These are phyloP conservation scores for Microtus montanus DNA, from an alignment of 2,113 vertebrate species.

Conservation along the genomic window DNA sequence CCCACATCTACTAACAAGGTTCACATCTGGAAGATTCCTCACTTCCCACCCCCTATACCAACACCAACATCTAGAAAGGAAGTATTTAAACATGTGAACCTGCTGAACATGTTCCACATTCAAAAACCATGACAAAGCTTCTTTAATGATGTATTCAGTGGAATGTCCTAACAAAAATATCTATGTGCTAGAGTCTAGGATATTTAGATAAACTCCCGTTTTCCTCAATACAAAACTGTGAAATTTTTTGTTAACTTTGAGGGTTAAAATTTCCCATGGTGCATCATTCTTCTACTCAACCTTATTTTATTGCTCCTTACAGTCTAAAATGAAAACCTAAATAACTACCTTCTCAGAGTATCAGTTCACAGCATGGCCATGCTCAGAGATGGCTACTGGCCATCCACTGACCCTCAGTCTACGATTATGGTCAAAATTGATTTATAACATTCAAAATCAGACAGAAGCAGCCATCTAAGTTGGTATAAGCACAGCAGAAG, in stretches of 20 bases:
- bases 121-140: neutral
- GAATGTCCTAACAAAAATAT: neutral
- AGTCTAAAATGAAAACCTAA: neutral
- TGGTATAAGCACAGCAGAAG: neutral
- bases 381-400: neutral
- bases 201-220: neutral
- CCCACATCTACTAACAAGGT: neutral
- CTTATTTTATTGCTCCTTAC: neutral
- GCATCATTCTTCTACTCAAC: neutral
- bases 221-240: neutral
- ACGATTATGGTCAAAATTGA: neutral
- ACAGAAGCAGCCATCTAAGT: neutral
- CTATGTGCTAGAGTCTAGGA: neutral
- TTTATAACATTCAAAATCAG: neutral
- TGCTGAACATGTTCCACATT: neutral
- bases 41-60: neutral
- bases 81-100: neutral
- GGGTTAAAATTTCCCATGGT: neutral
- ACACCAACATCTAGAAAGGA: neutral
- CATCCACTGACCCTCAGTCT: neutral
- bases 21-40: neutral
- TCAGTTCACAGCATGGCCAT: too few relatives aligned
- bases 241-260: neutral
- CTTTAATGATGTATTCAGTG: neutral
- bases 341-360: neutral